Evolutionary conservation across 1,140 invertebrate genomes (phyloP), one percentile per base, ranked within the genome.

Genomic region (Dreissena polymorpha): DNA sequence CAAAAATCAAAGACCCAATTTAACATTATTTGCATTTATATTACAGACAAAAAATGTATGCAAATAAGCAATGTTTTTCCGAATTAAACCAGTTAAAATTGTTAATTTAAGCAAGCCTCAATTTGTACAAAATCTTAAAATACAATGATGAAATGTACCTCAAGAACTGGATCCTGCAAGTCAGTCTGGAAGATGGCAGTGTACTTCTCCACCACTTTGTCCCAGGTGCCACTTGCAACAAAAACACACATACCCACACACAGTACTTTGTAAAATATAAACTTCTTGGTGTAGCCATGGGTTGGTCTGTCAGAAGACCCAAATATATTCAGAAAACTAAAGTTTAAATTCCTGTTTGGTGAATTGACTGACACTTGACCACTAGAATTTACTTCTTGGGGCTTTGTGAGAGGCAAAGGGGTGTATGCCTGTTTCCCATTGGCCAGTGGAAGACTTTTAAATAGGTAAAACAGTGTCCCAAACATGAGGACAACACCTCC

Each of bases 401-500:
- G 16, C 50, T 84, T 88, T 80, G 86, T 88, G 0, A 82, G 55
- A 14, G 86, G 84, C 10, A 88, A 73, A 12, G 75, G 23, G 1
- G 70, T 25, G 63, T 78, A 79, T 10, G 50, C 23, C 16, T 72
- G 71, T 8, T 27, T 29, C 0, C 71, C 71, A 55, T 82, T 82
- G 27, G 60, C 84, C 27, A 76, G 63, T 29, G 83, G 79, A 63
- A 87, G 85, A n/a, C 69, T 39, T 78, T 89, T 90, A 65, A 76
- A 90, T 29, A 90, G 82, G 83, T 86, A 87, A 71, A 90, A 88
- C 18, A 90, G 73, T 27, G 87, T 84, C 14, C 89, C 89, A 65
- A 89, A 85, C 69, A 76, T 87, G 10, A 91, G 75, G 53, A 86
- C 88, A 2, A 88, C 75, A 21, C 90, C 90, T n/a, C 89, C 88